A percentile compares a stretch with the other conserved stretches of the same genome.
These are phyloP conservation scores for Gryllus longicercus DNA, from an alignment of 2,888 invertebrate species.

Conservation along the genomic window DNA sequence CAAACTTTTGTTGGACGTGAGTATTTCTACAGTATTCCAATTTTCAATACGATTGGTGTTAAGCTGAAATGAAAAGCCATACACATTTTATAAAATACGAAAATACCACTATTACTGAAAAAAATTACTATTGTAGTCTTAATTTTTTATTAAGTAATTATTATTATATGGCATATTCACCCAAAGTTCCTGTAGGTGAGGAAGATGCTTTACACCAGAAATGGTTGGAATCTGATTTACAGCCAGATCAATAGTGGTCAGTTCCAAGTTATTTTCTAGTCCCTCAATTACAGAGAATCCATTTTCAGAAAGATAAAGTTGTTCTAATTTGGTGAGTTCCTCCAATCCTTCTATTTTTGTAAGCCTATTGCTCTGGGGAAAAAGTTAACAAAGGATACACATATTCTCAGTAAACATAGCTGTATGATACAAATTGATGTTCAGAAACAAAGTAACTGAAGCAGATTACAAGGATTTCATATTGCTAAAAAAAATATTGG, in stretches of 20 bases:
- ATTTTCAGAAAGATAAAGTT: constrained; percentile 92
- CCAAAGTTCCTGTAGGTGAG: constrained; percentile 91
- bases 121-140: background rate
- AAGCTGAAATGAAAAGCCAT: constrained; percentile 58
- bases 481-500: too few species aligned
- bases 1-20: constrained; percentile 65
- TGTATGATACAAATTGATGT: too few species aligned
- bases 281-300: constrained; percentile 78
- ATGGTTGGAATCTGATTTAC: constrained; percentile 79
- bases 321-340: constrained; percentile 67
- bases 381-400: background rate
- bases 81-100: constrained; percentile 11
- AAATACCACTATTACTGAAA: background rate
- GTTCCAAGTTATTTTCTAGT: constrained; percentile 60
- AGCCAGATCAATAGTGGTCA: constrained; percentile 88
- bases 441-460: too few species aligned
- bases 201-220: constrained; percentile 72
- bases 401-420: too few species aligned
- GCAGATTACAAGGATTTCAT: too few species aligned
- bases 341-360: constrained; percentile 82
- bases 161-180: constrained; percentile 52
- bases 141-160: background rate
- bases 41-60: constrained; percentile 85
- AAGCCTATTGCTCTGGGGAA: constrained; percentile 73
- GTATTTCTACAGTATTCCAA: constrained; percentile 77